Base-by-base conservation (phyloP, 2,113 vertebrate genomes). In the Gambusia holbrooki region DNA sequence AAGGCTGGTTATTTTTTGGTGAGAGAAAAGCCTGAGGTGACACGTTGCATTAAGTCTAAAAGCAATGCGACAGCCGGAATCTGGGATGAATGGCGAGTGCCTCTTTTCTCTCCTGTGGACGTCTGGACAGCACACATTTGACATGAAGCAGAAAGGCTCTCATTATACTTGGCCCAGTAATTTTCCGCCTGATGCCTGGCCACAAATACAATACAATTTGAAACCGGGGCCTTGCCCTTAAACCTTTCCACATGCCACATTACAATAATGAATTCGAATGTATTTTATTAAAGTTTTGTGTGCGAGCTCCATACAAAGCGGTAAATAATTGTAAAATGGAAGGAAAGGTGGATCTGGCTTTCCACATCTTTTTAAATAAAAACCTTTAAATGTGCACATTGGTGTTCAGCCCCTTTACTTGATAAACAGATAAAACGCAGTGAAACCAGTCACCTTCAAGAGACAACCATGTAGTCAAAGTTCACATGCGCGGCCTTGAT, bases 21-120 rank as follows among this genome's bases (percentile, higher is more conserved):
- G 71, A 88, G 48, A 64, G 79, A 82, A 81, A 82, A 79, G 79
- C 74, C 62, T 28, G 70, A 71, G 77, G 65, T 79, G 85, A 75
- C 73, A 76, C 67, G 63, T 88, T 68, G 71, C 72, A 89, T 83
- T 79, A 79, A 32, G 74, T 71, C 66, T 72, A 84, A 90, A 80
- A 69, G 65, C 63, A 70, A 33, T 77, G 74, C 84, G 89, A 85
- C 88, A 82, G 82, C 42, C 64, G 27, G 64, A 40, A 66, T 54
- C 69, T 60, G 54, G 27, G 62, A 85, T 81, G 79, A 81, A 68
- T 76, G 69, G 72, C 29, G 62, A 82, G 66, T 54, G 84, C 51
- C 74, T 66, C 74, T 70, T 84, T 84, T 80, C 76, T 87, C 51
- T 87, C 51, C 62, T 11, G 30, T 48, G 69, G 76, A 69, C 32